Conservation (phyloP, 2,888 invertebrate species). For the Callyntrura sp. region DNA sequence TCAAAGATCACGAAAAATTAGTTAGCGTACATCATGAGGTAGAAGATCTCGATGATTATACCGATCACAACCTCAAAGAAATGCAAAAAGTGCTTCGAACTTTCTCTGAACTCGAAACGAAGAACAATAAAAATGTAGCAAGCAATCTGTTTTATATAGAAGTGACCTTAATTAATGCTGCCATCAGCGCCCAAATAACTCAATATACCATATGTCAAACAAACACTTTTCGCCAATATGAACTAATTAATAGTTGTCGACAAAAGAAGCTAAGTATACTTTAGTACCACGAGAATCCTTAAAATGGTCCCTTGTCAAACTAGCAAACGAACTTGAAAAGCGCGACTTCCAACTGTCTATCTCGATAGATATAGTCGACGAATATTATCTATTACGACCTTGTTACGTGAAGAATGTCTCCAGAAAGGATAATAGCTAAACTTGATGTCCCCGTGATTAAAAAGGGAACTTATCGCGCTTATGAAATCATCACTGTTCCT, state of each 20-base stretch:
- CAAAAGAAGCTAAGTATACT: constrained; percentile 31
- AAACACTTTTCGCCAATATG: neutral
- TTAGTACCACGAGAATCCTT: neutral
- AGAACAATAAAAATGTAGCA: neutral
- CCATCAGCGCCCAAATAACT: neutral
- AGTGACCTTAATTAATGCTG: neutral
- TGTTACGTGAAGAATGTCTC: constrained; percentile 10
- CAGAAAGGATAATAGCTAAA: neutral
- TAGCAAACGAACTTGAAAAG: neutral
- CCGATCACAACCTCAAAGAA: neutral
- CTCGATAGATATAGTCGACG: neutral
- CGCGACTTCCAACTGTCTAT: constrained; percentile 24
- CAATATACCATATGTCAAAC: neutral
- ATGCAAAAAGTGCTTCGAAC: neutral
- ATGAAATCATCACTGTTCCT: constrained; percentile 29
- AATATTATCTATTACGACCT: constrained; percentile 51
- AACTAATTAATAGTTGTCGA: constrained; percentile 25
- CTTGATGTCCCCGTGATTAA: constrained; percentile 40
- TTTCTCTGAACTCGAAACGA: neutral
- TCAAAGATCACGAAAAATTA: constrained; percentile 38
- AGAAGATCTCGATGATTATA: neutral
- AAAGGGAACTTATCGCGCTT: neutral
- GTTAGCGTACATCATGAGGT: constrained; percentile 12
- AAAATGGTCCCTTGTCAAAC: constrained; percentile 1
- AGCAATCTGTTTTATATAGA: neutral